Percentiles rank a stretch among this genome's conserved stretches.
Conservation (phyloP, 2,797 vertebrate genomes). For the Trachurus trachurus region DNA sequence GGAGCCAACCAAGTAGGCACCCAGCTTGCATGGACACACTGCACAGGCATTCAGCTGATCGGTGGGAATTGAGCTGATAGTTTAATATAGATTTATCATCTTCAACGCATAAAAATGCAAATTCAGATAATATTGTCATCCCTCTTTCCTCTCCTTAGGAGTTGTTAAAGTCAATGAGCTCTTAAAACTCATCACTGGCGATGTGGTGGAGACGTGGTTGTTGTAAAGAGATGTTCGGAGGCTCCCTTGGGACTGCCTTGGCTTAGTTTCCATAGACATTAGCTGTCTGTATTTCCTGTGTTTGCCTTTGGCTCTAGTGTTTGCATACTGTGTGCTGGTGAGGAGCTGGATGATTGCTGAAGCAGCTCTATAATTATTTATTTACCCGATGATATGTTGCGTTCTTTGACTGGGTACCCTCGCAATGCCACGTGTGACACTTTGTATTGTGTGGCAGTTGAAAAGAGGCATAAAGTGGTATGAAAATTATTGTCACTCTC, state of each 20-base stretch:
- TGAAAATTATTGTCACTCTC: conserved; percentile 63
- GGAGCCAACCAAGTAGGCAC: conserved; percentile 50
- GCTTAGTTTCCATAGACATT: conserved; percentile 70
- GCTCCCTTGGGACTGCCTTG: conserved; percentile 56
- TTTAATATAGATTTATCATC: conserved; percentile 81
- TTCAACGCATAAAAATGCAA: conserved; percentile 78
- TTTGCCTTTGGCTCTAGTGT: conserved; percentile 66
- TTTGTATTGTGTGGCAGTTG: conserved; percentile 67
- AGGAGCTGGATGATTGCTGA: conserved; percentile 56
- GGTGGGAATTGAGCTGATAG: conserved; percentile 66
- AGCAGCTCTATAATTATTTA: conserved; percentile 66
- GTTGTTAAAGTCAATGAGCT: conserved; percentile 85
- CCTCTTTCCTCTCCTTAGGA: conserved; percentile 74
- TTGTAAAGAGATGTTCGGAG: conserved; percentile 67
- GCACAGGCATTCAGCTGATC: conserved; percentile 66
- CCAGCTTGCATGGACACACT: conserved; percentile 50
- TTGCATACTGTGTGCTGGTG: conserved; percentile 59
- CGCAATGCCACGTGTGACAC: conserved; percentile 74
- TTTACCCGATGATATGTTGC: conserved; percentile 60
- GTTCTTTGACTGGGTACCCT: conserved; percentile 58
- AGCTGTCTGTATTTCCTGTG: conserved; percentile 63
- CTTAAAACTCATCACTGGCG: conserved; percentile 78
- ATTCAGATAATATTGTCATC: conserved; percentile 76
- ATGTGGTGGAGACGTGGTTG: conserved; percentile 61
- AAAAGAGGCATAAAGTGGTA: conserved; percentile 64